These are phyloP conservation scores for Podargus strigoides DNA, from an alignment of 2,797 vertebrate species.

Conservation along the genomic window DNA sequence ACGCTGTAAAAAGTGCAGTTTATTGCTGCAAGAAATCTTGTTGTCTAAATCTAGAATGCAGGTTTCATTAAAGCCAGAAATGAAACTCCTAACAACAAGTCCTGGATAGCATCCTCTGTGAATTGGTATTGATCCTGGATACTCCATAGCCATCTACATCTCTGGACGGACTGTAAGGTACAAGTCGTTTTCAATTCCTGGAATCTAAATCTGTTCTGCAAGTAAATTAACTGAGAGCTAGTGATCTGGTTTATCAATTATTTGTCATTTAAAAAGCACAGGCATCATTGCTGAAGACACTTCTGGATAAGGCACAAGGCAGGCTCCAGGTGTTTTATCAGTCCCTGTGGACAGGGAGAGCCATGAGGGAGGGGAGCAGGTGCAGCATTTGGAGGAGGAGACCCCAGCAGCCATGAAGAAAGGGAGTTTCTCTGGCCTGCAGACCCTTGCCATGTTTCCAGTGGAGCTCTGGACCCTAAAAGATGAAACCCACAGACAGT, in stretches of 20 bases:
- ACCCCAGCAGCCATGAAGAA: rapidly evolving
- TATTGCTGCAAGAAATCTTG: constrained; percentile 58
- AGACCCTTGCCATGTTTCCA: neutral
- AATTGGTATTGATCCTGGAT: constrained; percentile 52
- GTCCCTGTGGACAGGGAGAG: neutral
- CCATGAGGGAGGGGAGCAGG: rapidly evolving
- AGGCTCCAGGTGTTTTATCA: neutral
- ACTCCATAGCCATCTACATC: neutral
- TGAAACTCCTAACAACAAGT: constrained; percentile 10
- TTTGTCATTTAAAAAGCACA: neutral
- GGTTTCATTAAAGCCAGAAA: constrained; percentile 53
- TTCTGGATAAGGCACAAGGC: neutral
- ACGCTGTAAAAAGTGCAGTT: neutral
- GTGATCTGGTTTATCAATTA: neutral
- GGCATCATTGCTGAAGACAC: neutral
- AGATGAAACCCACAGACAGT: neutral
- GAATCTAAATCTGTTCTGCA: neutral
- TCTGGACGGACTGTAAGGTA: neutral
- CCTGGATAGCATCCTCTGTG: constrained; percentile 22
- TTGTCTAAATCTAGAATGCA: constrained; percentile 20
- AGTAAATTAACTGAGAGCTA: neutral
- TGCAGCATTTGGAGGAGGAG: neutral
- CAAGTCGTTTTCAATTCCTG: neutral
- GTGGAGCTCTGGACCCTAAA: neutral
- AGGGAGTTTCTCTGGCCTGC: neutral